Evolutionary conservation across 2,797 vertebrate species (phyloP).

Genomic region (Centropyge bicolor): DNA sequence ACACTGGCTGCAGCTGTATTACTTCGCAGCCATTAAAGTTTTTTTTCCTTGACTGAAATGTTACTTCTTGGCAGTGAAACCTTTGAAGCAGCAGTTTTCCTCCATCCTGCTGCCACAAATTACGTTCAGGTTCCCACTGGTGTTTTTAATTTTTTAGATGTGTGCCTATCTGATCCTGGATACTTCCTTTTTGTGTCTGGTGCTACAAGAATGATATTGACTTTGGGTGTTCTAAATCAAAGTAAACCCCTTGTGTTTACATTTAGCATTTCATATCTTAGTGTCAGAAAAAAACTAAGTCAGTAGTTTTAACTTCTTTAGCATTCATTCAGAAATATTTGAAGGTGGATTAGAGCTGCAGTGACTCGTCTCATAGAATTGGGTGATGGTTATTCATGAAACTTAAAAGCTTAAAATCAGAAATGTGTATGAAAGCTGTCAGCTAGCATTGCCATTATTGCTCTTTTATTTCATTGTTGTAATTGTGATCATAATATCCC

Average conservation of each 20-base stretch:
- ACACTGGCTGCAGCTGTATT: conserved; percentile 35
- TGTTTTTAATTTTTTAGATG: not conserved
- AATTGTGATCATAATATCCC: no score
- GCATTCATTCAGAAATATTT: not conserved
- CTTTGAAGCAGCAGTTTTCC: conserved; percentile 18
- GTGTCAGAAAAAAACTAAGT: not conserved
- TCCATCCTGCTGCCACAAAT: not conserved
- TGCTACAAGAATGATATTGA: not conserved
- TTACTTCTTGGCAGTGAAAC: conserved; percentile 14
- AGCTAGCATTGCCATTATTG: no score
- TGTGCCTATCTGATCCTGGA: not conserved
- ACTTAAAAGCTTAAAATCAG: no score
- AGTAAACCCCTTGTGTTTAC: not conserved
- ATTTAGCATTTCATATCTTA: not conserved
- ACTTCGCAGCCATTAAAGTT: conserved; percentile 5
- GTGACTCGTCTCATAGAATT: not conserved
- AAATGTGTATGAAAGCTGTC: no score
- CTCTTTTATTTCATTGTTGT: no score
- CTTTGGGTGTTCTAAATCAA: not conserved
- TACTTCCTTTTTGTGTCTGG: not conserved
- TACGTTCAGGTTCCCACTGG: not conserved
- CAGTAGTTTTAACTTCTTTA: not conserved
- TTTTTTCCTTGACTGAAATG: not conserved
- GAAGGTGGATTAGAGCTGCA: not conserved
- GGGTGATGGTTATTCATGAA: no score